Base-by-base conservation (phyloP, 30 jellyfish, hydroid and myxozoan species). In the Cassiopea andromeda region DNA sequence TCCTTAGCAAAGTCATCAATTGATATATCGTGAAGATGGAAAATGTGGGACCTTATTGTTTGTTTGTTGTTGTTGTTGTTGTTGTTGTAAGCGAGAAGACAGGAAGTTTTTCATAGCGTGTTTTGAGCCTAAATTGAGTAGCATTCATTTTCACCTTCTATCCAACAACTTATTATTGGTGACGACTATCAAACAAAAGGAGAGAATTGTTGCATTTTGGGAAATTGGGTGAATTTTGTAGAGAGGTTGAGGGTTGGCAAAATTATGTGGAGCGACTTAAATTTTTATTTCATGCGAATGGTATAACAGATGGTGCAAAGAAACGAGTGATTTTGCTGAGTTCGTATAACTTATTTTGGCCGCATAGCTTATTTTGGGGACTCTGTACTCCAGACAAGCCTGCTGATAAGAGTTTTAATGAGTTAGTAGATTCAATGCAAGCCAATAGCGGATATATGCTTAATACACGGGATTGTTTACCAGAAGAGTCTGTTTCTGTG, bases 291-390 rank as follows among this genome's bases (percentile, higher is more conserved):
- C 9, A 4, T 0, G 84, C 84, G 27, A 75, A 75, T 75, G 84
- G 27, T 75, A 75, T 75, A 9, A 75, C 84, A 44, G 73, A 10
- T 75, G 15, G 12, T 44, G 84, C 6, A 6, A 78, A 59, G 87
- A 78, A 78, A 48, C 80, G 79, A 48, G 87, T 48, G 75, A 73
- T 85, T 12, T 3, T 54, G 64, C 12, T 54, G 12, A 54, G 64
- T 54, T 6, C 12, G 64, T 54, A 10, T 54, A 10, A 10, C 7
- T 27, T 27, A 27, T 6, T 10, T 54, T 6, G 12, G 12, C 7
- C 64, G 12, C 12, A 54, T 10, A 54, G 12, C 7, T 10, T 54
- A 54, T 10, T 54, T 10, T 3, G 64, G 12, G 12, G 64, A 3
- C 12, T 54, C 7, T 54, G 64, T 54, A 10, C 64, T 54, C 64